Evolutionary conservation across 2,797 vertebrate genomes (phyloP), one percentile per base, ranked within the genome.

Genomic region (Myioborus miniatus): DNA sequence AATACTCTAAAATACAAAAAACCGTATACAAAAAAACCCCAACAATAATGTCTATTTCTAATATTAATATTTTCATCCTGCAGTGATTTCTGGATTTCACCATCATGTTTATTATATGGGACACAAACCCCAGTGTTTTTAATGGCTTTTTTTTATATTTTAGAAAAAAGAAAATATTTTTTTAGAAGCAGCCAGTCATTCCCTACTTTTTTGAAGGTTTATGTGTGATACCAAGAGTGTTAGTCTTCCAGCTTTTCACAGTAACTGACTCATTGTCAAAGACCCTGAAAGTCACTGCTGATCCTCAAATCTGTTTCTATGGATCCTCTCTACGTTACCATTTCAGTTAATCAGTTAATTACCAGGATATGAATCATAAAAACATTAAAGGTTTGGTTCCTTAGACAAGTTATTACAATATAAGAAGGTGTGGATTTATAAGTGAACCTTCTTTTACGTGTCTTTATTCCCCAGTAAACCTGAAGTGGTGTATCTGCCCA

Each of bases 61-160:
- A 18, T 30, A 68, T 8, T 23, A 83, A 32, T 83, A 50, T 46
- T 92, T 89, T 47, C 21, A 75, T 43, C 21, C 43, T 50, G 8
- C 14, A 71, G 27, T 53, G 41, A 30, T 84, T 71, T 8, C n/a
- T 82, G 22, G 52, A 74, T 13, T 52, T 74, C 17, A 46, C 14
- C 20, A 39, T 43, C 34, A 36, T 17, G 6, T 44, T 74, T 64
- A 14, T 50, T 56, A 56, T 6, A 4, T 5, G 8, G 36, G 23
- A 67, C 6, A 30, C 4, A 71, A 82, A 50, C 2, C 0, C 4
- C 3, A 32, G 7, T 3, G 3, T 0, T 34, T 58, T 39, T 1
- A 19, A 8, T 39, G 37, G 12, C 10, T 1, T 41, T 36, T 64
- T 64, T 55, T 69, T 41, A 18, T 36, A 9, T 64, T 60, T 75